A percentile compares a stretch with the other conserved stretches of the same genome.
phyloP scores from a whole-genome alignment of 2,797 vertebrate genomes.

The Carcharodon carcharias region DNA sequence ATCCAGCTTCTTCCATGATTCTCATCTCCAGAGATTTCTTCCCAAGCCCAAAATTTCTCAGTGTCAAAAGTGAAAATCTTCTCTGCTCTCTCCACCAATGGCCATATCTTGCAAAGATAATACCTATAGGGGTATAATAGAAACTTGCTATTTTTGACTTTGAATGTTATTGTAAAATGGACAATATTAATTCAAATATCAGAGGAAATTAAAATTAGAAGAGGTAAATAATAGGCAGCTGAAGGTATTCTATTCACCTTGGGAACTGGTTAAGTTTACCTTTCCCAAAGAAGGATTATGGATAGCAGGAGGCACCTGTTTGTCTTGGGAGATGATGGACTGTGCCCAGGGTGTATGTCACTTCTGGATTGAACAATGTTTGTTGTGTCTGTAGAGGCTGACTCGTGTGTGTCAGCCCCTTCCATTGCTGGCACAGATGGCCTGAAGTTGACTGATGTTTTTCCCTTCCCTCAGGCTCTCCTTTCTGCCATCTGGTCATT shows the following conservation, averaged over 20 bases:
- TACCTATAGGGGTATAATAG: constrained; percentile 46
- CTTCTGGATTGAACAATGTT: not conserved
- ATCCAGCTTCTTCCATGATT: constrained; percentile 51
- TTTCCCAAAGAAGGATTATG: too few relatives aligned
- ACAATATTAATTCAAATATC: not conserved
- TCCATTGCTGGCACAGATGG: not conserved
- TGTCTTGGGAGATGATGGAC: too few relatives aligned
- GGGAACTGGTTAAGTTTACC: too few relatives aligned
- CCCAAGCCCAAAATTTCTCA: constrained; percentile 53
- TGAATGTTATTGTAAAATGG: not conserved
- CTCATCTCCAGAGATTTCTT: constrained; percentile 54
- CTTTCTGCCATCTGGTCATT: not conserved
- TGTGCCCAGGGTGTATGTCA: not conserved
- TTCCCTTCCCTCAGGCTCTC: not conserved
- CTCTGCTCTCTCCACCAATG: constrained; percentile 61
- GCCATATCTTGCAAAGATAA: constrained; percentile 48
- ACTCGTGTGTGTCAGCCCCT: not conserved
- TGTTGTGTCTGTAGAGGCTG: not conserved
- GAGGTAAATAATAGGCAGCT: not conserved
- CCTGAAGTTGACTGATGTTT: not conserved
- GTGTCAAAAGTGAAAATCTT: constrained; percentile 51
- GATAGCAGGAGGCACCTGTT: too few relatives aligned
- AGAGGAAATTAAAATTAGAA: not conserved
- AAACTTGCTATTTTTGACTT: not conserved
- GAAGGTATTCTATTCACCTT: not conserved